Base-by-base conservation (phyloP, 92 coral and sea anemone species). In the Porites rus region DNA sequence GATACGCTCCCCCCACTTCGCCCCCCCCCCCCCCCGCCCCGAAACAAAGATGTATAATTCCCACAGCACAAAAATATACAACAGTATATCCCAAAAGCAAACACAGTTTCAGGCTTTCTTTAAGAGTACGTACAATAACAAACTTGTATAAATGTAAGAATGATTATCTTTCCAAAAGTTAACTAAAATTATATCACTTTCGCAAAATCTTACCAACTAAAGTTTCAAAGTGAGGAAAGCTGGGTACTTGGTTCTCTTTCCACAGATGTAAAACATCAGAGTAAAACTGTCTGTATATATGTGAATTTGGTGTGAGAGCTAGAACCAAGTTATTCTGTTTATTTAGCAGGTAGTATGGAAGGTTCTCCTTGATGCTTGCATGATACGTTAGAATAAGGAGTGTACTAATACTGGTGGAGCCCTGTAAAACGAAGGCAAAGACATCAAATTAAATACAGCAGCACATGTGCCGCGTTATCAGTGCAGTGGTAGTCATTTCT, bases 241-340 rank as follows among this genome's bases (percentile, higher is more conserved):
- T 87, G 10, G 69, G 65, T 7, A 79, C 81, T 60, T 87, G 82
- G 16, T 43, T 74, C 25, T 86, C 89, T 68, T 94, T 93, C 98
- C 98, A 94, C 69, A 86, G 79, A 70, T 85, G 98, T 68, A 92
- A 74, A 4, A 92, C 98, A 69, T 94, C 93, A 60, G 91, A 89
- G 75, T 93, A 94, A 77, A 94, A 93, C 61, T 90, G 93, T 75
- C 98, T 90, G 87, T 88, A 90, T 24, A 91, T 85, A 76, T 87
- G 91, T 12, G 98, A 84, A 18, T 91, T 83, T 11, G 98, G 93
- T 58, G 92, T 77, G 58, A 94, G 77, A 50, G 94, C 95, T 8
- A 94, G 65, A 31, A 92, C 79, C 51, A 94, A 53, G 74, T 75
- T 74, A 62, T 72, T 87, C 24, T 28, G 81, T 43, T 90, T 81